A percentile compares a stretch with the other conserved stretches of the same genome.
phyloP scores from a whole-genome alignment of 2,113 vertebrate species.

The Neotoma lepida region DNA sequence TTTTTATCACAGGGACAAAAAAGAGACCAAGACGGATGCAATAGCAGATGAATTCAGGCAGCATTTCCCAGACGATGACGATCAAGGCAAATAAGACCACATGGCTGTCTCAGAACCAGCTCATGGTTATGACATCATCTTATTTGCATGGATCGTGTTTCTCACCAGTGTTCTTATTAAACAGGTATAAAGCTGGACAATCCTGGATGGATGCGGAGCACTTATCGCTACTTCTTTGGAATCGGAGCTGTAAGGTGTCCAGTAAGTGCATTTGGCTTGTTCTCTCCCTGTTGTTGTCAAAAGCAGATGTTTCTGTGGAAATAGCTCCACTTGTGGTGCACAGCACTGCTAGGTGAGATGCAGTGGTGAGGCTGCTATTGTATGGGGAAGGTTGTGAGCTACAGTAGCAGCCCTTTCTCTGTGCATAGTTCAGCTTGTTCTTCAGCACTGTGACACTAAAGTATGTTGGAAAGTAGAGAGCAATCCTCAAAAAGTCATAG shows the following conservation, averaged over 20 bases:
- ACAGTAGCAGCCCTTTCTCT: neutral
- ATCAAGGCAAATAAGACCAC: neutral
- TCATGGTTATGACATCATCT: neutral
- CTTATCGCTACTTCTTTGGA: neutral
- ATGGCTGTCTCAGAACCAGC: neutral
- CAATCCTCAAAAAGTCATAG: neutral
- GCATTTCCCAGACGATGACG: neutral
- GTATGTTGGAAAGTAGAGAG: neutral
- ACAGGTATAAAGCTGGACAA: neutral
- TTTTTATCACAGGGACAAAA: neutral
- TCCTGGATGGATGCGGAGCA: neutral
- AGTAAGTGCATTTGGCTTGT: neutral
- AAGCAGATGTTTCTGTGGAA: neutral
- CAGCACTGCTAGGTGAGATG: neutral
- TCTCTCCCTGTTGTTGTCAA: neutral
- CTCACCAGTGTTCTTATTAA: neutral
- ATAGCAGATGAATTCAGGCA: neutral
- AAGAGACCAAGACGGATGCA: neutral
- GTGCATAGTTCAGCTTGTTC: too few species aligned
- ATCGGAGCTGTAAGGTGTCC: neutral
- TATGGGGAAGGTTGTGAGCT: neutral
- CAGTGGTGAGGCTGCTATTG: too few species aligned
- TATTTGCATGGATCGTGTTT: neutral
- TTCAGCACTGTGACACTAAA: neutral
- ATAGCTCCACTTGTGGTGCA: neutral